Evolutionary conservation across 2,888 invertebrate genomes (phyloP).

Genomic region (Ophion ventricosus): DNA sequence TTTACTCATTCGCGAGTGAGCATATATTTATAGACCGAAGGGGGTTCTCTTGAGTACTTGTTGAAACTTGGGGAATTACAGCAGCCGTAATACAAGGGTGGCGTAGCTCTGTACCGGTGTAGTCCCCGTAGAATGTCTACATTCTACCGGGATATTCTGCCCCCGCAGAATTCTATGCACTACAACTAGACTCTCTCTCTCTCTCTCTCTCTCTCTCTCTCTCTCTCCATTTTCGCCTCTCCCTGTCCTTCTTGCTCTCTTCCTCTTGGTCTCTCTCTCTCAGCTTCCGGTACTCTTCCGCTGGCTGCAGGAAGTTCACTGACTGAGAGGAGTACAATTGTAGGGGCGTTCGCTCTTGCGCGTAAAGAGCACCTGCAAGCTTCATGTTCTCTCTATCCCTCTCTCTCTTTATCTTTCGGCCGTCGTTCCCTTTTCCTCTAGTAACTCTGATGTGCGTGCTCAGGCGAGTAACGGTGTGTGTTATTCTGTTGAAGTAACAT

Average conservation of each 20-base stretch:
- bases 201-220: neutral
- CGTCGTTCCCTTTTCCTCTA: conserved; percentile 9
- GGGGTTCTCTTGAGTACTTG: conserved; percentile 55
- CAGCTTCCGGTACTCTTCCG: conserved; percentile 62
- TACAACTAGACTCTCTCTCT: conserved; percentile 18
- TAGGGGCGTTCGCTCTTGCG: conserved; percentile 44
- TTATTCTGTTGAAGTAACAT: conserved; percentile 33
- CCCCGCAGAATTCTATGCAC: neutral
- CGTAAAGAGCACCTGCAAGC: conserved; percentile 28
- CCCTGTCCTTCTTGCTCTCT: neutral
- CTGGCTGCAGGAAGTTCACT: conserved; percentile 57
- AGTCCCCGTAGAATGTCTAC: conserved; percentile 22
- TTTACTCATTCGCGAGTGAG: conserved; percentile 5
- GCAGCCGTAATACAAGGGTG: conserved; percentile 30
- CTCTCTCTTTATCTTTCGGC: conserved; percentile 10
- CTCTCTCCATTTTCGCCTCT: conserved; percentile 3
- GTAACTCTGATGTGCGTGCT: conserved; percentile 33
- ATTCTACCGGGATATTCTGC: conserved; percentile 4
- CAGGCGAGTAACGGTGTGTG: neutral
- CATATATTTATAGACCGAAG: conserved; percentile 1
- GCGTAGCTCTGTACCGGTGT: conserved; percentile 7
- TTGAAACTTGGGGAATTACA: conserved; percentile 61
- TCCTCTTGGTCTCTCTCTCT: conserved; percentile 15
- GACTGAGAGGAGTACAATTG: conserved; percentile 64
- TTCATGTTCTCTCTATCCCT: neutral